Evolutionary conservation across 2,888 invertebrate species (phyloP).

Genomic region (Meloe dianella): DNA sequence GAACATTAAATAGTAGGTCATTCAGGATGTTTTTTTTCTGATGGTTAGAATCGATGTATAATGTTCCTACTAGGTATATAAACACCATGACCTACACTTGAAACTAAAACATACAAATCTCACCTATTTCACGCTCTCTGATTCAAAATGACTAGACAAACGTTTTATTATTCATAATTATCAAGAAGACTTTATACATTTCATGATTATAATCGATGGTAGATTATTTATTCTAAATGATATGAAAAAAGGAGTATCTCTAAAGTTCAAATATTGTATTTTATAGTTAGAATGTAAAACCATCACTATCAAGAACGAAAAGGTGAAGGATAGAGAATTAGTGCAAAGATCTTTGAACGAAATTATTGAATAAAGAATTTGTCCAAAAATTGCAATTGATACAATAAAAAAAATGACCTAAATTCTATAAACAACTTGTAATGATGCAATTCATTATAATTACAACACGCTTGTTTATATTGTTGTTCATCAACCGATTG

Average conservation of each 20-base stretch:
- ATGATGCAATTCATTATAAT: not conserved
- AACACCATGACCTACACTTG: conserved; percentile 4
- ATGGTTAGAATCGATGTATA: not conserved
- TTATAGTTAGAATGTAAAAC: not conserved
- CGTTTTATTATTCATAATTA: not conserved
- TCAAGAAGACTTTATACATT: not conserved
- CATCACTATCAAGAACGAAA: not conserved
- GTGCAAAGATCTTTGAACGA: not conserved
- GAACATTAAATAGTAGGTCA: not conserved
- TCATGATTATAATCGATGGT: not conserved
- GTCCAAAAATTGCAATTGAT: not conserved
- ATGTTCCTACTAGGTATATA: not conserved
- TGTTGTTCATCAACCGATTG: not conserved
- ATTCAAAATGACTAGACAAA: not conserved
- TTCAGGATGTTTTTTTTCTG: not conserved
- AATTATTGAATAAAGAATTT: not conserved
- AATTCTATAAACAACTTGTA: not conserved
- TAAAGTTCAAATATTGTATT: not conserved
- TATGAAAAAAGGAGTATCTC: not conserved
- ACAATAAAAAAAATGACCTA: not conserved
- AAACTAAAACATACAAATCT: not conserved
- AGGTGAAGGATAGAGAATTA: not conserved
- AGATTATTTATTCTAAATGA: not conserved
- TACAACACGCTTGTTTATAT: not conserved
- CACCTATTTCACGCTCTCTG: conserved; percentile 6